Percentiles rank a stretch among this genome's conserved stretches.
Conservation (phyloP, 2,888 invertebrate genomes). For the Thecophora atra region DNA sequence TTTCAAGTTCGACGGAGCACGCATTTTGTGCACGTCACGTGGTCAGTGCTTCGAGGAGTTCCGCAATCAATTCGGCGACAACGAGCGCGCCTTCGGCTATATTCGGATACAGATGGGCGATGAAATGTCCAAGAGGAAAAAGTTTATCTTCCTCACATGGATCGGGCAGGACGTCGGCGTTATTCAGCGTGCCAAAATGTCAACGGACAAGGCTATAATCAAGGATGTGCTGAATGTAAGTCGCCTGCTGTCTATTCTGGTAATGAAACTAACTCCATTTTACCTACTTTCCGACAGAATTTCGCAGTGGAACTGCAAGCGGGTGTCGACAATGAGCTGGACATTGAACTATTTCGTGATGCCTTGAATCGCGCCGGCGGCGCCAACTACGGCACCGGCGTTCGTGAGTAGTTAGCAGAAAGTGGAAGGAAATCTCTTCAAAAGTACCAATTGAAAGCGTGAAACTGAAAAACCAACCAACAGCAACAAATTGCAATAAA, state of each 20-base stretch:
- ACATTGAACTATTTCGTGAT: slow-evolving; percentile 75
- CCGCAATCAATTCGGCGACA: slow-evolving; percentile 75
- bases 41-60: slow-evolving; percentile 78
- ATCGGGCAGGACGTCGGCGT: slow-evolving; percentile 78
- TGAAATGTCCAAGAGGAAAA: slow-evolving; percentile 83
- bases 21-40: slow-evolving; percentile 73
- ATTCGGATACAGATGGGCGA: slow-evolving; percentile 81
- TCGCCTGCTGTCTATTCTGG: slow-evolving; percentile 15
- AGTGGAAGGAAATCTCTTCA: neutral
- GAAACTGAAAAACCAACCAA: slow-evolving; percentile 10
- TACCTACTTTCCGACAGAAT: slow-evolving; percentile 69
- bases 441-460: neutral
- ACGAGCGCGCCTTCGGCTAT: slow-evolving; percentile 80
- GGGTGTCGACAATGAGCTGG: slow-evolving; percentile 75
- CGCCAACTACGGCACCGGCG: slow-evolving; percentile 82
- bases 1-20: slow-evolving; percentile 78
- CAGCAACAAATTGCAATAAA: slow-evolving; percentile 31
- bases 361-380: slow-evolving; percentile 79
- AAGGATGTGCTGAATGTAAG: slow-evolving; percentile 80
- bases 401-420: slow-evolving; percentile 68
- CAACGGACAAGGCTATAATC: slow-evolving; percentile 81
- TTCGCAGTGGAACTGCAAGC: slow-evolving; percentile 81
- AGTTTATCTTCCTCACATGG: slow-evolving; percentile 83
- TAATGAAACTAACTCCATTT: neutral
- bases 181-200: slow-evolving; percentile 83